Percentiles rank a stretch among this genome's conserved stretches.
These are phyloP conservation scores for Phymanthus crucifer DNA, from an alignment of 92 coral and sea anemone genomes.

Conservation along the genomic window DNA sequence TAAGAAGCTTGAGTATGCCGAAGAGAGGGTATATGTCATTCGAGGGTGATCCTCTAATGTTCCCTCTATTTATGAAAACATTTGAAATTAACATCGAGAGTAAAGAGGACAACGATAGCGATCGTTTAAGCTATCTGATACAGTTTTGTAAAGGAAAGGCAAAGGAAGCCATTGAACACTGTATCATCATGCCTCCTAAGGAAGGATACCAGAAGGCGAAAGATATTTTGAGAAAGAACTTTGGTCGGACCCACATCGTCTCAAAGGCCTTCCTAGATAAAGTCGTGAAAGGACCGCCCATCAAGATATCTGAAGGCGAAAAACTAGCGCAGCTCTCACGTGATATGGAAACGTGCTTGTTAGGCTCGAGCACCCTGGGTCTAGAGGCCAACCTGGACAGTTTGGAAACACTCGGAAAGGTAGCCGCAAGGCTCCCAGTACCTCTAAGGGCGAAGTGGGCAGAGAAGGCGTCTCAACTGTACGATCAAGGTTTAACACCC, in stretches of 20 bases:
- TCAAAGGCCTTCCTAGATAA: slow-evolving; percentile 53
- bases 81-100: slow-evolving; percentile 56
- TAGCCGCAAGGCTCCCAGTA: slow-evolving; percentile 32
- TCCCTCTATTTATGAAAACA: slow-evolving; percentile 51
- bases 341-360: slow-evolving; percentile 52
- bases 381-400: slow-evolving; percentile 32
- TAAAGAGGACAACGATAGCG: slow-evolving; percentile 46
- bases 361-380: slow-evolving; percentile 41
- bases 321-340: slow-evolving; percentile 38
- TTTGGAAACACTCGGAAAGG: slow-evolving; percentile 41
- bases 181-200: slow-evolving; percentile 51
- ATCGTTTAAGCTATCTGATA: slow-evolving; percentile 51
- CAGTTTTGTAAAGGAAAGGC: slow-evolving; percentile 42
- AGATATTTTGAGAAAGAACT: slow-evolving; percentile 47
- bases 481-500: slow-evolving; percentile 12
- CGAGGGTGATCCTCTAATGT: slow-evolving; percentile 55
- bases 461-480: slow-evolving; percentile 38
- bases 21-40: slow-evolving; percentile 38
- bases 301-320: slow-evolving; percentile 14
- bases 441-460: slow-evolving; percentile 54
- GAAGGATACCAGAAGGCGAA: slow-evolving; percentile 60
- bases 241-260: slow-evolving; percentile 56
- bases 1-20: slow-evolving; percentile 20
- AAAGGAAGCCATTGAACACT: slow-evolving; percentile 46
- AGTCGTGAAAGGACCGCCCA: slow-evolving; percentile 47